Evolutionary conservation across 2,113 vertebrate species (phyloP).

Genomic region (Sardina pilchardus): DNA sequence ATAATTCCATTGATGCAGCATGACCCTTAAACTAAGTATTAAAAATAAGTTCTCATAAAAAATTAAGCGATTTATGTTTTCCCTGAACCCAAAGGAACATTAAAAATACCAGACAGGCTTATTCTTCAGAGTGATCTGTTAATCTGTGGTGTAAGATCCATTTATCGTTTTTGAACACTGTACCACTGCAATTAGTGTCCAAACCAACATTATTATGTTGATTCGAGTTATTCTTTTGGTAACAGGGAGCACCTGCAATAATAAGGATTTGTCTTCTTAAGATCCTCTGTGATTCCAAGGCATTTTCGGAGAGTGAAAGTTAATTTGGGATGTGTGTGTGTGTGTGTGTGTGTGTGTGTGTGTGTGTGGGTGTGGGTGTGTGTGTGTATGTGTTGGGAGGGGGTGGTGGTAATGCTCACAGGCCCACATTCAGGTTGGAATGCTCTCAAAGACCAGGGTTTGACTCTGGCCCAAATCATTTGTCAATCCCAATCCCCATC

Average conservation of each 20-base stretch:
- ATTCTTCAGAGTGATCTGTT: neutral
- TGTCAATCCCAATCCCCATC: neutral
- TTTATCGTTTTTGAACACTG: neutral
- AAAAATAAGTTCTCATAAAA: constrained; percentile 31
- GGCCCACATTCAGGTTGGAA: neutral
- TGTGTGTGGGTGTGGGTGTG: neutral
- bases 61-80: neutral
- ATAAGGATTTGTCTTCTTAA: neutral
- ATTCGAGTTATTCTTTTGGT: neutral
- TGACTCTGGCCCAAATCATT: neutral
- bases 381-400: too few relatives aligned
- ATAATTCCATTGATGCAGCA: constrained; percentile 47
- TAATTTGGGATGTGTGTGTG: neutral
- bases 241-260: neutral
- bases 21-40: constrained; percentile 59
- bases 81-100: neutral
- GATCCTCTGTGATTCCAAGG: neutral
- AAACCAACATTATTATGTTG: neutral
- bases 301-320: neutral
- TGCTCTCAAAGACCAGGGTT: neutral
- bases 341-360: too few relatives aligned
- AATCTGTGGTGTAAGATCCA: neutral
- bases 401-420: neutral
- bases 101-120: neutral
- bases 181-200: neutral